Percentiles rank a stretch among this genome's conserved stretches.
These are phyloP conservation scores for Periophthalmodon schlosseri DNA, from an alignment of 2,113 vertebrate species.

Conservation along the genomic window DNA sequence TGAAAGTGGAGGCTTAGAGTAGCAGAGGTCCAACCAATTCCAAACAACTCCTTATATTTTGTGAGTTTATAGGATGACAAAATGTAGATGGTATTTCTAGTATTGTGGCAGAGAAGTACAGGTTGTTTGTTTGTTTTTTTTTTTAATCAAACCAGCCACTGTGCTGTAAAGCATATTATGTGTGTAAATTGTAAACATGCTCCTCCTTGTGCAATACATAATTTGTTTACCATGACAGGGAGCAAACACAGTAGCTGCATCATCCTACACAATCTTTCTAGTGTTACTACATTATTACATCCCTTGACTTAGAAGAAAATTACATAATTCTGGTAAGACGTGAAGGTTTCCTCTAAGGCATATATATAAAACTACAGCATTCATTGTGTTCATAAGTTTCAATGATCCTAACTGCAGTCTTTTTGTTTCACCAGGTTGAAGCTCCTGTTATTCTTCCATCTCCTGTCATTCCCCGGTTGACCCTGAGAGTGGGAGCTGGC, in stretches of 20 bases:
- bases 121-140: not conserved
- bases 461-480: slow-evolving; percentile 95
- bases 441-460: slow-evolving; percentile 83
- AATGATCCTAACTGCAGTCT: not conserved
- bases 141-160: not conserved
- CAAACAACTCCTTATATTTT: too few species aligned
- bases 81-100: too few species aligned
- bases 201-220: not conserved
- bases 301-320: too few species aligned
- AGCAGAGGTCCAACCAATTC: too few species aligned
- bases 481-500: slow-evolving; percentile 92
- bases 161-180: not conserved
- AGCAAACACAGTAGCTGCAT: too few species aligned
- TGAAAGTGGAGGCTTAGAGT: too few species aligned
- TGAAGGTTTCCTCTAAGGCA: too few species aligned
- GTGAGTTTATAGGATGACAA: too few species aligned
- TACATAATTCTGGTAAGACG: too few species aligned
- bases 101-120: too few species aligned
- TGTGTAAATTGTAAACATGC: not conserved
- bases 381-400: not conserved
- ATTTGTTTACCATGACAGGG: not conserved
- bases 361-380: not conserved
- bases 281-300: too few species aligned
- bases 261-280: too few species aligned
- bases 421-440: slow-evolving; percentile 80